Conservation (phyloP, 2,888 invertebrate species). For the Oconnorella tubifera region DNA sequence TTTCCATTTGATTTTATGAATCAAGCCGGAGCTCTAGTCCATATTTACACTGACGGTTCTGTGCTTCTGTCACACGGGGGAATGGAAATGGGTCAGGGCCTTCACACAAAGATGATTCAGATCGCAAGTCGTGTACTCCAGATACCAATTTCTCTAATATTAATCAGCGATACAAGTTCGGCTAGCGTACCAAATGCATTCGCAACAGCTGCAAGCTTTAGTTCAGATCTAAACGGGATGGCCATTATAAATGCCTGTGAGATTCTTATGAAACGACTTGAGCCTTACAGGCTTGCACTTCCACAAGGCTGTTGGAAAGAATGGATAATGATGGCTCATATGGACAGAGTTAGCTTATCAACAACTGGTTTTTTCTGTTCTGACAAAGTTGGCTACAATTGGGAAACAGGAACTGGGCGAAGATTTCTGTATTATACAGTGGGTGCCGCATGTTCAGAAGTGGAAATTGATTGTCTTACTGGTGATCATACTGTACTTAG, state of each 20-base stretch:
- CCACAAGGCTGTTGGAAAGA: slow-evolving; percentile 78
- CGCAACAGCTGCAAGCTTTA: slow-evolving; percentile 50
- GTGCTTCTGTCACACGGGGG: slow-evolving; percentile 80
- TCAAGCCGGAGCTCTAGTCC: slow-evolving; percentile 75
- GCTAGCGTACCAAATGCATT: slow-evolving; percentile 50
- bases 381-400: slow-evolving; percentile 25
- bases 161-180: slow-evolving; percentile 48
- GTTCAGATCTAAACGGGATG: slow-evolving; percentile 52
- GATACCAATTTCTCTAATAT: slow-evolving; percentile 43
- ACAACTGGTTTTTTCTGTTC: slow-evolving; percentile 39
- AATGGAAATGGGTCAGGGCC: slow-evolving; percentile 95
- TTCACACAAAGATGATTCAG: slow-evolving; percentile 94
- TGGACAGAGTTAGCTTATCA: slow-evolving; percentile 37
- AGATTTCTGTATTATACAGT: slow-evolving; percentile 46
- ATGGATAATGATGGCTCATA: slow-evolving; percentile 61
- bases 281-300: slow-evolving; percentile 70
- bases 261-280: slow-evolving; percentile 68
- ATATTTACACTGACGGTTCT: slow-evolving; percentile 70
- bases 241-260: slow-evolving; percentile 71
- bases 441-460: slow-evolving; percentile 46
- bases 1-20: slow-evolving; percentile 69
- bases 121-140: slow-evolving; percentile 47
- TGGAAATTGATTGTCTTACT: slow-evolving; percentile 51
- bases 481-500: slow-evolving; percentile 49
- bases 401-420: slow-evolving; percentile 63